Evolutionary conservation across 2,888 invertebrate genomes (phyloP).

Genomic region (Bellardia pandia): DNA sequence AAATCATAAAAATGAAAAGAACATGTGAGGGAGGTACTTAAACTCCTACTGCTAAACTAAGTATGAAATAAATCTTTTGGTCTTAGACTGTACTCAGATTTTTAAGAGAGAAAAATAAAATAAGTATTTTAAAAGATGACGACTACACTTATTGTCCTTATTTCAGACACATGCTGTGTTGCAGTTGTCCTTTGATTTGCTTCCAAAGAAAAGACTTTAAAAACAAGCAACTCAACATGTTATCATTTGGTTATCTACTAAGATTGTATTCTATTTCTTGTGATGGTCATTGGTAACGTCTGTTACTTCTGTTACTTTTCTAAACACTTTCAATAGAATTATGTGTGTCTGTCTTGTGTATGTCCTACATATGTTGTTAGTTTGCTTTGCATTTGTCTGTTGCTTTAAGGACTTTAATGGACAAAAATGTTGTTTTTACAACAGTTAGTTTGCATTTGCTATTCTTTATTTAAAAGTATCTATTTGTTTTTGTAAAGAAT

Average conservation of each 20-base stretch:
- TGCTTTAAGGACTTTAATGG: constrained; percentile 39
- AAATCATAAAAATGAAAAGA: constrained; percentile 17
- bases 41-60: constrained; percentile 62
- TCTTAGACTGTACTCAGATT: background rate
- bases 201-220: constrained; percentile 34
- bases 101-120: constrained; percentile 11
- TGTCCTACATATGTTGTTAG: constrained; percentile 63
- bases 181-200: constrained; percentile 73
- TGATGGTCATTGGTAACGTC: constrained; percentile 51
- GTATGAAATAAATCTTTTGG: constrained; percentile 14
- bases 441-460: constrained; percentile 3
- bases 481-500: constrained; percentile 61
- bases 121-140: background rate
- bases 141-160: constrained; percentile 57
- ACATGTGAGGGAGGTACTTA: constrained; percentile 68
- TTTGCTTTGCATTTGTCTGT: constrained; percentile 51
- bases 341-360: background rate
- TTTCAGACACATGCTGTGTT: constrained; percentile 74
- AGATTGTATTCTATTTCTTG: background rate
- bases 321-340: constrained; percentile 50
- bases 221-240: constrained; percentile 60
- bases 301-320: constrained; percentile 9
- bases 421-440: constrained; percentile 33
- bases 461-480: background rate
- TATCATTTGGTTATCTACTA: constrained; percentile 39